phyloP scores from a whole-genome alignment of 2,797 vertebrate genomes.

The Sciaenops ocellatus region DNA sequence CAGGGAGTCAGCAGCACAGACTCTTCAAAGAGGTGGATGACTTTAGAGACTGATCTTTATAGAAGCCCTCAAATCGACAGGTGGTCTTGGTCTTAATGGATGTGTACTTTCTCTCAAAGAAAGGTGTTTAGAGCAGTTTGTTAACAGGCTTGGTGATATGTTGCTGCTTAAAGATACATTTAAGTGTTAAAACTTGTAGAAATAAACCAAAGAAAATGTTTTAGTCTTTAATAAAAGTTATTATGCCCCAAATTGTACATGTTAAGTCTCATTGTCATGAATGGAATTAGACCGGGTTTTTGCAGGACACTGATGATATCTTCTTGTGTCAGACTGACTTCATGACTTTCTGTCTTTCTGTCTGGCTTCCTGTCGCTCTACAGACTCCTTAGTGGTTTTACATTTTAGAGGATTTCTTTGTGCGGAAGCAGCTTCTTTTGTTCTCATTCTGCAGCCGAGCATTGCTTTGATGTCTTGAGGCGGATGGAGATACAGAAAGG shows the following conservation, averaged over 20 bases:
- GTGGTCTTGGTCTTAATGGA: constrained; percentile 37
- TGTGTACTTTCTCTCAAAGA: constrained; percentile 31
- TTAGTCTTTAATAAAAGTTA: background rate
- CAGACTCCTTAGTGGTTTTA: constrained; percentile 56
- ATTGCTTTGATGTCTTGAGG: constrained; percentile 74
- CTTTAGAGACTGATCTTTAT: constrained; percentile 36
- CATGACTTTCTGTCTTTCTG: constrained; percentile 20
- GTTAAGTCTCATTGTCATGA: background rate
- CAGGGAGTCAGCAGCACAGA: background rate
- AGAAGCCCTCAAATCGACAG: constrained; percentile 33
- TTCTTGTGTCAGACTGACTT: constrained; percentile 31
- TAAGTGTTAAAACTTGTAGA: background rate
- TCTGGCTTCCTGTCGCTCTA: constrained; percentile 26
- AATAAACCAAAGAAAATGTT: background rate
- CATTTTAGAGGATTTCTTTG: constrained; percentile 66
- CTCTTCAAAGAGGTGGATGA: constrained; percentile 1
- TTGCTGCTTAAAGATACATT: background rate
- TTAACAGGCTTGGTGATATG: constrained; percentile 18
- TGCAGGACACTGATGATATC: constrained; percentile 33
- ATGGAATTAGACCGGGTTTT: background rate
- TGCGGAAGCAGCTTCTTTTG: constrained; percentile 66
- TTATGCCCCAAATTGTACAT: background rate
- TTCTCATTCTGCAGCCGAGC: constrained; percentile 58
- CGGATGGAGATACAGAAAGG: constrained; percentile 53
- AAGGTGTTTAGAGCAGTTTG: constrained; percentile 17